Base-by-base conservation (phyloP, 1,140 invertebrate genomes). In the Drosophila mojavensis region DNA sequence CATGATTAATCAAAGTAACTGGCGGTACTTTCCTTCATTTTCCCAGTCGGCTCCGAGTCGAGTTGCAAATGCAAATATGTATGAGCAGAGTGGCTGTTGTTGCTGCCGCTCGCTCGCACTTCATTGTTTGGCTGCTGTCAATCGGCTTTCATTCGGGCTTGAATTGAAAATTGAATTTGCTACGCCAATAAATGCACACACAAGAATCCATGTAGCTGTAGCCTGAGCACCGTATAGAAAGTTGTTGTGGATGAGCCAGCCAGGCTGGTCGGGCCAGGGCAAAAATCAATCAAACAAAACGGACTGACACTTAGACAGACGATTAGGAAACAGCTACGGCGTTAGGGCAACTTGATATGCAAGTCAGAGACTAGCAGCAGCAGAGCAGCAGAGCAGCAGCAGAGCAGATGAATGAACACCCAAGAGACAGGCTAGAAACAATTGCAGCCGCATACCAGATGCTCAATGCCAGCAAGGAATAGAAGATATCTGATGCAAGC, bases 231-330 rank as follows among this genome's bases (percentile, higher is more conserved):
- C 10, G 11, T 9, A 56, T 17, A 41, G 33, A 9, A 33, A 64
- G n/a, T 15, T 47, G 43, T 47, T 48, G 58, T 15, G 59, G n/a
- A 28, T 15, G 50, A 17, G 36, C 20, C 13, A 24, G 20, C 1
- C 20, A 1, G 20, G 2, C 20, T 24, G 3, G 24, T 24, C 15
- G 54, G 48, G 13, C 54, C 39, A 43, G 20, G 62, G 62, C 67
- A 74, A 69, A 78, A 78, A 78, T 78, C 75, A 78, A 78, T 78
- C 75, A 78, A 78, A 78, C 71, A 78, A 78, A 78, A 78, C 71
- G 71, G 65, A 78, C 71, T 78, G 75, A 78, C 75, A 78, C 75
- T 78, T 78, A 75, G 75, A 78, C 75, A 78, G 71, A 78, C 75
- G 75, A 78, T 78, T 78, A 78, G 75, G 71, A 78, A 78, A 56